phyloP scores from a whole-genome alignment of 2,113 vertebrate species.

The Sigmodon hispidus region DNA sequence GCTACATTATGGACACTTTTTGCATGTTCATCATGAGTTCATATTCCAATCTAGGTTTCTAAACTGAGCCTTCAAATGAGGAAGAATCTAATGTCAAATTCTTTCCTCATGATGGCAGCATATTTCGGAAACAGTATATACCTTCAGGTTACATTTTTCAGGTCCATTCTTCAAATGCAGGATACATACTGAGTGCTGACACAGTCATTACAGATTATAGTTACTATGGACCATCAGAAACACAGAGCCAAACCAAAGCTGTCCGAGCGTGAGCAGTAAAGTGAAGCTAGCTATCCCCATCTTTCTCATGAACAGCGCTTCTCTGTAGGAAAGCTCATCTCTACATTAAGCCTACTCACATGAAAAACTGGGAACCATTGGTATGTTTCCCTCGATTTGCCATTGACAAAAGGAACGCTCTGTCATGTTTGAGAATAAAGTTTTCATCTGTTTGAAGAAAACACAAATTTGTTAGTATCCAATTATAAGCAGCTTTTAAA shows the following conservation, averaged over 20 bases:
- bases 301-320: conserved; percentile 90
- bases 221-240: not conserved
- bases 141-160: not conserved
- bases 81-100: not conserved
- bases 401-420: conserved; percentile 99
- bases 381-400: conserved; percentile 99
- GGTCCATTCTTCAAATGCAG: conserved; percentile 58
- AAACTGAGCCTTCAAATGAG: conserved; percentile 42
- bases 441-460: conserved; percentile 97
- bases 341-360: conserved; percentile 91
- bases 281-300: conserved; percentile 82
- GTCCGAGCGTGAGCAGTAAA: conserved; percentile 23
- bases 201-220: not conserved
- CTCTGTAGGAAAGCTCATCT: conserved; percentile 83
- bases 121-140: conserved; percentile 39
- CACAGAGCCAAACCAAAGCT: not conserved
- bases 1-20: not conserved
- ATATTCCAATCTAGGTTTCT: conserved; percentile 15
- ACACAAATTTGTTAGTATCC: conserved; percentile 82
- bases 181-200: not conserved
- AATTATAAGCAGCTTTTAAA: conserved; percentile 49
- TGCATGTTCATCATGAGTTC: not conserved
- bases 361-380: conserved; percentile 99
- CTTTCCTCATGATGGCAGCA: conserved; percentile 47
- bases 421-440: conserved; percentile 99